These are phyloP conservation scores for Bolborhynchus lineola DNA, from an alignment of 2,113 vertebrate species.

Conservation along the genomic window DNA sequence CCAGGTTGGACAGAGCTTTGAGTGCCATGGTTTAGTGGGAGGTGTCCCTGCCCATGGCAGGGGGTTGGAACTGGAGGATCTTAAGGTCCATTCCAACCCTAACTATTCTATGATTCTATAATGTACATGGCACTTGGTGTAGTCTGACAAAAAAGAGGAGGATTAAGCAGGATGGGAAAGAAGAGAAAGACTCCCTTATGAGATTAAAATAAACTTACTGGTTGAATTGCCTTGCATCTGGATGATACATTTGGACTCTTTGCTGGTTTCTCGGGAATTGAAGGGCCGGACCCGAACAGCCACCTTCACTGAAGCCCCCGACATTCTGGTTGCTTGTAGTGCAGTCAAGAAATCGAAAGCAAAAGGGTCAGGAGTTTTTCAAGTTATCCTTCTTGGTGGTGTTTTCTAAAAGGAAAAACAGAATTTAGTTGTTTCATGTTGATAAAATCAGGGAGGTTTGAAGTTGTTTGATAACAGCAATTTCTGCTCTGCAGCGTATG, in stretches of 20 bases:
- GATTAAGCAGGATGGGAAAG: neutral
- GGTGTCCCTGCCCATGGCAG: no score
- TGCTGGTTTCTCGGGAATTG: constrained; percentile 93
- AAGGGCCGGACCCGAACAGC: constrained; percentile 96
- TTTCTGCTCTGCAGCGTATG: neutral
- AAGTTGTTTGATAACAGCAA: neutral
- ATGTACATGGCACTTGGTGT: neutral
- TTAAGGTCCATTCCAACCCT: no score
- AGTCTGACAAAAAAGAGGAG: neutral
- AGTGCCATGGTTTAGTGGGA: no score
- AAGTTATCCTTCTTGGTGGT: neutral
- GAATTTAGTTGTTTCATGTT: neutral
- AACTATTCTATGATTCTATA: no score
- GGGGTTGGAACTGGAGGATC: no score
- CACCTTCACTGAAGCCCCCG: constrained; percentile 97
- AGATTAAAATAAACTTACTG: constrained; percentile 82
- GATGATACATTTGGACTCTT: constrained; percentile 98
- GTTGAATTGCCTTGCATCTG: constrained; percentile 99
- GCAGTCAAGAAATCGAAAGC: neutral
- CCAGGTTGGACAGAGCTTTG: no score
- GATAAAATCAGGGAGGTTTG: neutral
- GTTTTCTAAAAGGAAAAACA: constrained; percentile 48
- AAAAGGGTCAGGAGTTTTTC: neutral
- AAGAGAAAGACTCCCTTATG: neutral
- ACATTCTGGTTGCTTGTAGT: constrained; percentile 77